A percentile compares a stretch with the other conserved stretches of the same genome.
Conservation (phyloP, 2,888 invertebrate genomes). For the Ligdia adustata region DNA sequence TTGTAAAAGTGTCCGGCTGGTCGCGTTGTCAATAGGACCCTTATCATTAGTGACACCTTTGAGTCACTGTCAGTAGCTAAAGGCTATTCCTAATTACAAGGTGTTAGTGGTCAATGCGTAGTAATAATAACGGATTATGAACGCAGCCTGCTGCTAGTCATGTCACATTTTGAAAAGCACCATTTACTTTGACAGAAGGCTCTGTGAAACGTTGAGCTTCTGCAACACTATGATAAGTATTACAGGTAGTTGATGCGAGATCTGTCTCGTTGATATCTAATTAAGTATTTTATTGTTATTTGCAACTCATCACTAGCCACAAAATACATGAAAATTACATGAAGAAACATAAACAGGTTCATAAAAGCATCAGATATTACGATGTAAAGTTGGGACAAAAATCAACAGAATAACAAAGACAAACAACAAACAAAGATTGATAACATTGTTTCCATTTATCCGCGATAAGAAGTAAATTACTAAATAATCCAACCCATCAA, state of each 20-base stretch:
- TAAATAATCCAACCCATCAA: conserved; percentile 33
- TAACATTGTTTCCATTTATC: too few species aligned
- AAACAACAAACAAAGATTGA: background rate
- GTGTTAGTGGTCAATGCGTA: background rate
- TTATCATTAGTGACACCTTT: background rate
- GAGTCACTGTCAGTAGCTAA: background rate
- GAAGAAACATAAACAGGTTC: background rate
- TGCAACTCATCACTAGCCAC: background rate
- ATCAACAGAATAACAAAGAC: conserved; percentile 24
- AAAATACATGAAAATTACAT: background rate
- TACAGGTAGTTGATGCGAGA: background rate
- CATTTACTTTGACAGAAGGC: too few species aligned
- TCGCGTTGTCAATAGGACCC: too few species aligned
- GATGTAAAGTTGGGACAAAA: conserved; percentile 5
- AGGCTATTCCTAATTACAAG: too few species aligned
- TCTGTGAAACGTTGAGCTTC: too few species aligned
- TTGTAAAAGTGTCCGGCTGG: background rate
- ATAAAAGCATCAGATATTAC: background rate
- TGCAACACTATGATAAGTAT: background rate
- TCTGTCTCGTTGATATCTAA: background rate
- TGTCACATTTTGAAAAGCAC: too few species aligned
- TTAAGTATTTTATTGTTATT: background rate
- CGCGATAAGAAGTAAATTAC: conserved; percentile 10
- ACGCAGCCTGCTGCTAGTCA: background rate
- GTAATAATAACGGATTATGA: background rate